phyloP scores from a whole-genome alignment of 1,140 invertebrate species.

The Arctopsyche grandis region DNA sequence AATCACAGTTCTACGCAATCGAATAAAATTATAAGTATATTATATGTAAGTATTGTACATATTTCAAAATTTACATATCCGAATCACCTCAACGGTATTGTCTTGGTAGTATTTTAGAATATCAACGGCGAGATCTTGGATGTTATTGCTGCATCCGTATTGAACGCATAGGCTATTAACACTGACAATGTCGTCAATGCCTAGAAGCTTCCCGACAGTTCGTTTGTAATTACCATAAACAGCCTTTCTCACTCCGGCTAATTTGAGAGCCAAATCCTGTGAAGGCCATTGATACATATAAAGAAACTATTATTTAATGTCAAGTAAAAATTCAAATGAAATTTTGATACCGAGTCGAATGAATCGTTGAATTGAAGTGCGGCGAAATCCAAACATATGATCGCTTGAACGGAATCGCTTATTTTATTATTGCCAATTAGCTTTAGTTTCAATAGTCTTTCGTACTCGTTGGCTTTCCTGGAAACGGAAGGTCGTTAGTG shows the following conservation, averaged over 20 bases:
- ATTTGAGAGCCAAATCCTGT: conserved; percentile 55
- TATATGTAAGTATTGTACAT: background rate
- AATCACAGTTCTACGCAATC: conserved; percentile 49
- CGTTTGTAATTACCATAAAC: conserved; percentile 56
- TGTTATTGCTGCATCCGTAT: conserved; percentile 54
- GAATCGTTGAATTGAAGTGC: conserved; percentile 45
- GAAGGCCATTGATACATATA: conserved; percentile 14
- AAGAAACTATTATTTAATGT: background rate
- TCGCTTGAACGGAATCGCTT: conserved; percentile 55
- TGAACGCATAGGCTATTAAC: conserved; percentile 57
- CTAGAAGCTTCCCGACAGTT: conserved; percentile 56
- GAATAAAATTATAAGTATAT: background rate
- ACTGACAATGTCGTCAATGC: conserved; percentile 54
- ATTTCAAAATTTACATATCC: background rate
- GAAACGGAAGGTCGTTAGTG: too few species aligned
- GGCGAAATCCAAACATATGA: conserved; percentile 58
- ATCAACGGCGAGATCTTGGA: conserved; percentile 54
- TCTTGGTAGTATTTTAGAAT: conserved; percentile 56
- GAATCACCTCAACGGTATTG: conserved; percentile 47
- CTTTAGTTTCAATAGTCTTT: conserved; percentile 56
- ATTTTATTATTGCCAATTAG: conserved; percentile 50
- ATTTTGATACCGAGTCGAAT: conserved; percentile 56
- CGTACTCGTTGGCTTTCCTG: conserved; percentile 57
- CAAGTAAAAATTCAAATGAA: too few species aligned
- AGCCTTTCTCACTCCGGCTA: conserved; percentile 56